Base-by-base conservation (phyloP, 2,888 invertebrate genomes). In the Pteria penguin region DNA sequence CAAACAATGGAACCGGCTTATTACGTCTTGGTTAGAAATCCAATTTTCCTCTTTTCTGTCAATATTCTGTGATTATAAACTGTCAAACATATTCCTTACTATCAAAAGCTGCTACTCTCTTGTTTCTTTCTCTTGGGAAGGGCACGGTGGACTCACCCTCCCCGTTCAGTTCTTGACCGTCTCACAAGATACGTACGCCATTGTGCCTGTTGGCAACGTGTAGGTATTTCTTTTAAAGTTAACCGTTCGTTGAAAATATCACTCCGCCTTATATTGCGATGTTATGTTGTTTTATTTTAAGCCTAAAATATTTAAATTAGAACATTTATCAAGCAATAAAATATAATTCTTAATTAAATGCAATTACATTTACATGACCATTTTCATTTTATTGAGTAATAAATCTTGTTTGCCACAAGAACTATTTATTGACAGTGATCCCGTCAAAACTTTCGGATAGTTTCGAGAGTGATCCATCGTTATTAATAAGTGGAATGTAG, bases 181-280 rank as follows among this genome's bases (percentile, higher is more conserved):
- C 58, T 54, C 65, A 54, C 70, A 60, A 55, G 62, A 67, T 57
- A 33, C 73, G 32, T 81, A 81, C 82, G 84, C 85, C 85, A 85
- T 85, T 84, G 84, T 85, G 82, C 77, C 45, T 82, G 66, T 77
- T 83, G 83, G 82, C 85, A 84, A 85, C 85, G 85, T 85, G 85
- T 84, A 76, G 55, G 18, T 14, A 45, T 45, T 18, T 45, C 11
- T 45, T 45, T 45, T 45, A 45, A 45, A 45, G 45, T 18, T 45
- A 18, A 8, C 11, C 18, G 18, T 8, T 18, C 45, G 45, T 45
- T 45, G n/a, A 45, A 45, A 45, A 45, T 45, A 45, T 45, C 45
- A 45, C 45, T 45, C 45, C 45, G 45, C 45, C n/a, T n/a, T n/a
- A n/a, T n/a, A n/a, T n/a, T n/a, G n/a, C n/a, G n/a, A n/a, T n/a